Evolutionary conservation across 92 coral and sea anemone species (phyloP).

Genomic region (Umimayanthus chanpuru): DNA sequence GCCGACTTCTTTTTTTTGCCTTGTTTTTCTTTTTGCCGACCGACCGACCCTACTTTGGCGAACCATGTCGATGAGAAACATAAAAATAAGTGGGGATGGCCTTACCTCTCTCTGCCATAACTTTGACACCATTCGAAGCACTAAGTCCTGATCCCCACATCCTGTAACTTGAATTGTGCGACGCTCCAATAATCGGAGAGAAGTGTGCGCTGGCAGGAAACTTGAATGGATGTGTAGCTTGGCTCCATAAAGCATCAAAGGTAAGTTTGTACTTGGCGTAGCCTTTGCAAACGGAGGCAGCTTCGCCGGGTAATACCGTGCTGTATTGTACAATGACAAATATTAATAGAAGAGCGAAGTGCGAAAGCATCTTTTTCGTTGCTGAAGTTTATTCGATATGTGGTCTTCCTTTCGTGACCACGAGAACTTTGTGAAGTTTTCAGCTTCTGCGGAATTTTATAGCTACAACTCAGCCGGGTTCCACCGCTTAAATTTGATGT

Average conservation of each 20-base stretch:
- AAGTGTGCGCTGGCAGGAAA: conserved; percentile 44
- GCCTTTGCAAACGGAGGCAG: conserved; percentile 47
- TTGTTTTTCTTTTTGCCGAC: too few species aligned
- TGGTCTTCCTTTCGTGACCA: not conserved
- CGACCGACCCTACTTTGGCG: too few species aligned
- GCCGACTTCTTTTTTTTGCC: too few species aligned
- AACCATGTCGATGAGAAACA: too few species aligned
- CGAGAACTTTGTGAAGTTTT: not conserved
- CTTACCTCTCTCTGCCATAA: conserved; percentile 68
- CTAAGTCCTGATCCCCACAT: conserved; percentile 58
- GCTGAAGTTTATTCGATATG: not conserved
- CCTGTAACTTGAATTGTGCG: conserved; percentile 54
- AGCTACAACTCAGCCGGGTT: not conserved
- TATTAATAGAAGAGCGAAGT: not conserved
- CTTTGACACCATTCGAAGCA: conserved; percentile 61
- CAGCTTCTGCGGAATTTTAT: too few species aligned
- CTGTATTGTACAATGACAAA: not conserved
- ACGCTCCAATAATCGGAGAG: conserved; percentile 63
- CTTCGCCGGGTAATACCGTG: not conserved
- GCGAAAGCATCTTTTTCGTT: not conserved
- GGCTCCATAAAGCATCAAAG: conserved; percentile 56
- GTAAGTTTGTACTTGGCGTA: conserved; percentile 52
- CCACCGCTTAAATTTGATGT: not conserved
- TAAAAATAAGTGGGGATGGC: too few species aligned
- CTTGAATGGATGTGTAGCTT: conserved; percentile 37